Percentiles rank a stretch among this genome's conserved stretches.
Conservation (phyloP, 2,888 invertebrate species). For the Drosophila recens region DNA sequence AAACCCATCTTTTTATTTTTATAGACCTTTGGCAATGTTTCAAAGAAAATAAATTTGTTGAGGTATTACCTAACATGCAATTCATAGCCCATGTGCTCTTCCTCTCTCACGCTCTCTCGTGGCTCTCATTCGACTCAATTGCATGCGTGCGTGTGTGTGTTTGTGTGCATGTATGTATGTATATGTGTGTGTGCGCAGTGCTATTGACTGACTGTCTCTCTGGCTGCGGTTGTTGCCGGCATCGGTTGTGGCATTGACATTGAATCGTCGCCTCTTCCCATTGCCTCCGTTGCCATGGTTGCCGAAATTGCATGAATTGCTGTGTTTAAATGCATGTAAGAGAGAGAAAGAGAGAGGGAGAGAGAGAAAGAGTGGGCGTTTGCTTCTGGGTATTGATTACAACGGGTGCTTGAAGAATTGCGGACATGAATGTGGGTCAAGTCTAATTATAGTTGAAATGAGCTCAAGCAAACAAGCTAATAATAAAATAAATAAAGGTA, state of each 20-base stretch:
- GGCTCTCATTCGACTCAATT: constrained; percentile 2
- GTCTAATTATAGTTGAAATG: constrained; percentile 50
- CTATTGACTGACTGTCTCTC: constrained; percentile 15
- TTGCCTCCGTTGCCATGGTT: constrained; percentile 40
- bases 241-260: constrained; percentile 24
- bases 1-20: constrained; percentile 8
- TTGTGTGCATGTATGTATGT: neutral
- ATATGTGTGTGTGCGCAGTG: neutral
- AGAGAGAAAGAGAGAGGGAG: constrained; percentile 4
- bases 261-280: constrained; percentile 15
- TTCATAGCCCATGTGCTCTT: constrained; percentile 7
- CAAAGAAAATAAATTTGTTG: constrained; percentile 29
- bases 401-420: constrained; percentile 28
- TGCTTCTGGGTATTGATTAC: constrained; percentile 51
- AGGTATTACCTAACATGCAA: constrained; percentile 56
- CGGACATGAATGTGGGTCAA: constrained; percentile 50
- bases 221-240: constrained; percentile 20
- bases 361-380: constrained; percentile 1
- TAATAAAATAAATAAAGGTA: constrained; percentile 9
- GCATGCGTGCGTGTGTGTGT: neutral
- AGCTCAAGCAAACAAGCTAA: constrained; percentile 7
- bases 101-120: neutral
- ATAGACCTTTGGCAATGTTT: constrained; percentile 53
- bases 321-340: constrained; percentile 23
- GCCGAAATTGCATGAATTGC: constrained; percentile 44